Base-by-base conservation (phyloP, 2,113 vertebrate species). In the Pyxicephalus adspersus region DNA sequence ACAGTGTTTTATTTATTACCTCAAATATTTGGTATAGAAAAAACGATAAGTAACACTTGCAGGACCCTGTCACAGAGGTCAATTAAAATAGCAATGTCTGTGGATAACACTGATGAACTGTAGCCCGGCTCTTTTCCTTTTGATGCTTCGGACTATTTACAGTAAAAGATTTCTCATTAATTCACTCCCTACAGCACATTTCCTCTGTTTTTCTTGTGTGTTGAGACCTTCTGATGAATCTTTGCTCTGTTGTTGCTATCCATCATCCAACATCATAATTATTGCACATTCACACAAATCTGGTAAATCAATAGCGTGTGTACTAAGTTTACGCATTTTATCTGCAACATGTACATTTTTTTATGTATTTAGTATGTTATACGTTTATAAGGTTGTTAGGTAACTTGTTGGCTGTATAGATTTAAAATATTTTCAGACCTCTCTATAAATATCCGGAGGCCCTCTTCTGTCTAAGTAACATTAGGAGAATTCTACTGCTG, bases 141-240 rank as follows among this genome's bases (percentile, higher is more conserved):
- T 74, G 71, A 74, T 74, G 29, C 25, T 38, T 57, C 22, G 9
- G 29, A 29, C 19, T 54, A 28, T 29, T 9, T 57, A 18, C 3
- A 38, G 15, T 74, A 25, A 19, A 22, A 23, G 57, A 23, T 23
- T 16, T 60, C 71, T 74, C 71, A 74, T 74, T 60, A 74, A 38
- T 38, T 74, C 54, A 34, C 54, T 55, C 71, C 71, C 54, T 60
- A 23, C 54, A 74, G 71, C 54, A 74, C 20, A n/a, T 61, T 23
- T 45, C 38, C 38, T 45, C 8, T 45, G 38, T 61, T 23, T 17
- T 58, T 34, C 71, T 60, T 60, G 57, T 31, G 34, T 28, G 29
- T 60, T 19, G 28, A 34, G 71, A 38, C 34, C 28, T 31, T 23
- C 25, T 54, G 57, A 3, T 58, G 70, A 20, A 22, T 58, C 70